A percentile compares a stretch with the other conserved stretches of the same genome.
phyloP scores from a whole-genome alignment of 2,888 invertebrate genomes.

The Ctena decussata region DNA sequence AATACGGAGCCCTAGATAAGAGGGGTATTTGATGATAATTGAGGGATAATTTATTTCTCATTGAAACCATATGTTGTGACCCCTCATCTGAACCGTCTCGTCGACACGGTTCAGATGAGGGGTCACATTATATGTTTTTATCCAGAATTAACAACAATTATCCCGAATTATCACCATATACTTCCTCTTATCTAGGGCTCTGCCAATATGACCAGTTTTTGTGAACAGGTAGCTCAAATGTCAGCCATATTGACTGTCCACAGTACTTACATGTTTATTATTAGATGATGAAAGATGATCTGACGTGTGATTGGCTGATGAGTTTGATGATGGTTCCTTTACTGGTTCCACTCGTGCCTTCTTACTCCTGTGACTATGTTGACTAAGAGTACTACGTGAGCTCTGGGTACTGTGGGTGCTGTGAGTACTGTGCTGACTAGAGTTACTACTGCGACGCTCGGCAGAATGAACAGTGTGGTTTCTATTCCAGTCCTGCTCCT shows the following conservation, averaged over 20 bases:
- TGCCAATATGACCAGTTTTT: too few species aligned
- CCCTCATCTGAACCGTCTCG: too few species aligned
- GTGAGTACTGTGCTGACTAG: conserved; percentile 77
- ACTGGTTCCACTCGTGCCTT: conserved; percentile 10
- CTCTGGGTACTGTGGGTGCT: conserved; percentile 53
- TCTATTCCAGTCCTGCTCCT: not conserved
- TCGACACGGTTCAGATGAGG: too few species aligned
- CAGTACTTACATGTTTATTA: conserved; percentile 21
- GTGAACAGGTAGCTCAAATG: too few species aligned
- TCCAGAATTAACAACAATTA: too few species aligned
- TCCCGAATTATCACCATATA: too few species aligned
- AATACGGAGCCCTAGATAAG: too few species aligned
- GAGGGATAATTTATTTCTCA: too few species aligned
- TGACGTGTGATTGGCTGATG: not conserved
- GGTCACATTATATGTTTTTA: too few species aligned
- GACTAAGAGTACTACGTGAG: conserved; percentile 17
- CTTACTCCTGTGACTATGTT: conserved; percentile 13
- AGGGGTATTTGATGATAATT: too few species aligned
- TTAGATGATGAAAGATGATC: conserved; percentile 9
- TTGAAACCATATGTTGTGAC: too few species aligned
- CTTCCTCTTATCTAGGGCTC: too few species aligned
- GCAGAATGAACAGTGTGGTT: not conserved
- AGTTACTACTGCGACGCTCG: conserved; percentile 67
- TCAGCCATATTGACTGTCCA: not conserved
- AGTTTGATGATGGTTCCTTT: not conserved